A percentile compares a stretch with the other conserved stretches of the same genome.
Conservation (phyloP, 2,113 vertebrate genomes). For the Litocranius walleri region DNA sequence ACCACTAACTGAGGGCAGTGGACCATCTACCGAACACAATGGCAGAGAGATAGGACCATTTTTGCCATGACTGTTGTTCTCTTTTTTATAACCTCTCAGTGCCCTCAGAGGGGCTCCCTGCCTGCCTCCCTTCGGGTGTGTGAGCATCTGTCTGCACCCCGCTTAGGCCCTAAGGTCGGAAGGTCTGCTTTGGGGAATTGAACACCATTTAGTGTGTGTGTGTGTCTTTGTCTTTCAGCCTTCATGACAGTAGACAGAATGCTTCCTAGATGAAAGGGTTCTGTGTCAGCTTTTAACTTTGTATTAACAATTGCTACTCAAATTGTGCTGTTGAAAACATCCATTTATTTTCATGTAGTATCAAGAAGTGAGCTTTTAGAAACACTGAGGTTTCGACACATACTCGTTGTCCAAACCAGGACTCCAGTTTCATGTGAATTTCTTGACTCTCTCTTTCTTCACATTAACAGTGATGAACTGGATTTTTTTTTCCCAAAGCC, state of each 20-base stretch:
- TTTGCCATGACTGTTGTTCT: background rate
- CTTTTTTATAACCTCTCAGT: background rate
- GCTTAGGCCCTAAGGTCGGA: background rate
- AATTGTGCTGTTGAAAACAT: constrained; percentile 33
- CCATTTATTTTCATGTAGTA: background rate
- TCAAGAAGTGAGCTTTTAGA: constrained; percentile 30
- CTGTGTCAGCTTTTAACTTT: constrained; percentile 16
- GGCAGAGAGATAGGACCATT: background rate
- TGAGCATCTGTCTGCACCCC: background rate
- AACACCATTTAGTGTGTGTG: background rate
- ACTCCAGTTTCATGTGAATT: background rate
- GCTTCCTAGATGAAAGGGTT: constrained; percentile 17
- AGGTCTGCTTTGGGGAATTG: background rate
- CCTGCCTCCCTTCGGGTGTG: background rate
- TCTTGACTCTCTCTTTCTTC: background rate
- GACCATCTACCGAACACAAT: background rate
- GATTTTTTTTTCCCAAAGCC: background rate
- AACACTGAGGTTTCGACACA: constrained; percentile 1
- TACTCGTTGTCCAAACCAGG: background rate
- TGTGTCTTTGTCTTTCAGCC: background rate
- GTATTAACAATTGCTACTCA: constrained; percentile 18
- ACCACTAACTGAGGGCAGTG: background rate
- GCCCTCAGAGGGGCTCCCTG: background rate
- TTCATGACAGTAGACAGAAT: background rate
- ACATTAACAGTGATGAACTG: background rate